phyloP scores from a whole-genome alignment of 2,113 vertebrate genomes.

The Eulemur rufifrons region DNA sequence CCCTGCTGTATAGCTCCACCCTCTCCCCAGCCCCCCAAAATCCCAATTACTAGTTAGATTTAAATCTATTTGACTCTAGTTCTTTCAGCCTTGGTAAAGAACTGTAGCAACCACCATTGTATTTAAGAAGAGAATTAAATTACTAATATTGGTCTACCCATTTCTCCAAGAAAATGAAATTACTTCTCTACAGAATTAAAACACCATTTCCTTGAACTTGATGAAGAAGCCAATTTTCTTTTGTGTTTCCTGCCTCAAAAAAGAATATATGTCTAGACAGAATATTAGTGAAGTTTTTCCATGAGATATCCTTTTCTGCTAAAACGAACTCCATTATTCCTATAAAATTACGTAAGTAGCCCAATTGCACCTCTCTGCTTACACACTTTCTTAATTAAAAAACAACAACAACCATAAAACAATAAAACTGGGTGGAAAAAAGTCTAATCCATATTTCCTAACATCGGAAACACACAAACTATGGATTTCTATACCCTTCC shows the following conservation, averaged over 20 bases:
- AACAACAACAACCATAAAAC: conserved; percentile 8
- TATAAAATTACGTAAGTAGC: conserved; percentile 39
- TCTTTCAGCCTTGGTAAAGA: conserved; percentile 54
- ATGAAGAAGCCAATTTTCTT: conserved; percentile 70
- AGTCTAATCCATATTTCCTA: conserved; percentile 38
- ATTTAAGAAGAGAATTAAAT: conserved; percentile 71
- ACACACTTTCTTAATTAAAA: conserved; percentile 8
- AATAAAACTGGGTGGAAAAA: neutral
- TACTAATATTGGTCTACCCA: conserved; percentile 64
- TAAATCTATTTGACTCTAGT: conserved; percentile 28
- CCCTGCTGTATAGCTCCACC: neutral
- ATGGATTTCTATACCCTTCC: conserved; percentile 10
- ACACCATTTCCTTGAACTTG: conserved; percentile 74
- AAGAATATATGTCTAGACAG: conserved; percentile 66
- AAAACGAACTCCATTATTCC: conserved; percentile 52
- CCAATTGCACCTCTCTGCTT: neutral
- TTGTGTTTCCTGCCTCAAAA: conserved; percentile 65
- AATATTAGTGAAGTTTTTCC: conserved; percentile 54
- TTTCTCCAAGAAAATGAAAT: conserved; percentile 77
- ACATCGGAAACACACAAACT: neutral
- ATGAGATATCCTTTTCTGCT: neutral
- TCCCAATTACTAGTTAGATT: neutral
- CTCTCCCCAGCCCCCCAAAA: rapidly evolving
- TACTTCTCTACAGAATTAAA: conserved; percentile 75
- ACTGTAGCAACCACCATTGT: conserved; percentile 40